A percentile compares a stretch with the other conserved stretches of the same genome.
Evolutionary conservation across 2,797 vertebrate genomes (phyloP).

Genomic region (Sebastes kiyomatsui): DNA sequence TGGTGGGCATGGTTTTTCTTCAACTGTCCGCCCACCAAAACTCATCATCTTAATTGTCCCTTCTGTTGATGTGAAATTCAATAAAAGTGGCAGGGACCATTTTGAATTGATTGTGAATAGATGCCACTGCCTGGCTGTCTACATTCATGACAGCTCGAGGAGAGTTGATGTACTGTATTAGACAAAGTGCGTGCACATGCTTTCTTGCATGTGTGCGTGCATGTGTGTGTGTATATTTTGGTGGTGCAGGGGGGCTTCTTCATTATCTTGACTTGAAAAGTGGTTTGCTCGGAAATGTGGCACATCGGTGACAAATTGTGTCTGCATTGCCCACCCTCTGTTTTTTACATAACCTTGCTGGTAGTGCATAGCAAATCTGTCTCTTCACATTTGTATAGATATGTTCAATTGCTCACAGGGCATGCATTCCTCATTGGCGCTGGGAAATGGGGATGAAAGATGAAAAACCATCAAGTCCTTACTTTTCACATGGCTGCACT

Average conservation of each 20-base stretch:
- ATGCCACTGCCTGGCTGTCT: conserved; percentile 67
- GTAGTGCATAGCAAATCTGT: conserved; percentile 62
- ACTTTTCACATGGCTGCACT: conserved; percentile 70
- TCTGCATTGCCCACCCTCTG: conserved; percentile 47
- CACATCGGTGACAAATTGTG: conserved; percentile 62
- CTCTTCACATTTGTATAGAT: conserved; percentile 69
- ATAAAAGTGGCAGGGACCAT: conserved; percentile 71
- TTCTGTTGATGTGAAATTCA: conserved; percentile 76
- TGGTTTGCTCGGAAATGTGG: conserved; percentile 54
- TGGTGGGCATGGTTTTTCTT: conserved; percentile 63
- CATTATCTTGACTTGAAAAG: conserved; percentile 69
- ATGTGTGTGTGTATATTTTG: not conserved
- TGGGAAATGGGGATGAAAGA: conserved; percentile 38
- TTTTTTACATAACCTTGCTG: conserved; percentile 69
- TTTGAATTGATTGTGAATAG: conserved; percentile 73
- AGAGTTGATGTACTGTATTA: conserved; percentile 53
- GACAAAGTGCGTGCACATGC: conserved; percentile 22
- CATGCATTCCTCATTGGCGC: conserved; percentile 55
- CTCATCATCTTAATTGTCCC: conserved; percentile 79
- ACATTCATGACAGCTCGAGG: conserved; percentile 66
- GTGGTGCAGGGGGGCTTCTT: conserved; percentile 26
- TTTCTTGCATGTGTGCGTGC: not conserved
- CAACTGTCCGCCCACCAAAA: conserved; percentile 76
- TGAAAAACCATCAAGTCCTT: conserved; percentile 52
- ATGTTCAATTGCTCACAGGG: conserved; percentile 61